Conservation (phyloP, 1,140 invertebrate genomes). For the Antheraea pernyi region DNA sequence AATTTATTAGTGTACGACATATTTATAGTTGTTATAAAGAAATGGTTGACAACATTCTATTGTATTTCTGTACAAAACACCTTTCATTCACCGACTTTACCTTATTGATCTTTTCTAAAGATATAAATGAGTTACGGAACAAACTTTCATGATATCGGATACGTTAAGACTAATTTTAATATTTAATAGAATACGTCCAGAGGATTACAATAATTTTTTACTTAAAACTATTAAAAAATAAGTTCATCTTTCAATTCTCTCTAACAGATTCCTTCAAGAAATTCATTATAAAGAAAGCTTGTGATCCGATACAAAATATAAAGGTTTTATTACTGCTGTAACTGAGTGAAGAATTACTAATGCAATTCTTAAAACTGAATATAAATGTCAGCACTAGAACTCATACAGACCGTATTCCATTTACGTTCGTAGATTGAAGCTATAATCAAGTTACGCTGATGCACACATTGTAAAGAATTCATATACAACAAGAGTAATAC, state of each 20-base stretch:
- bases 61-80: neutral
- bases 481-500: constrained; percentile 40
- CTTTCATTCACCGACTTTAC: neutral
- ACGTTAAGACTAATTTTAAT: neutral
- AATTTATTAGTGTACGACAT: neutral
- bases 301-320: too few species aligned
- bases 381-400: neutral
- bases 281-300: too few species aligned
- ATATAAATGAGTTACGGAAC: neutral
- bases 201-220: too few species aligned
- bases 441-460: constrained; percentile 28
- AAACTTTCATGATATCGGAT: neutral
- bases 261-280: too few species aligned
- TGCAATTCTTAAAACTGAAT: neutral
- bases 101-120: neutral
- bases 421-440: constrained; percentile 3
- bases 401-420: neutral
- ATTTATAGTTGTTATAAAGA: neutral
- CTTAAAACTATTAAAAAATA: too few species aligned
- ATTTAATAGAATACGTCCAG: too few species aligned
- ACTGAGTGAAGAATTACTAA: neutral
- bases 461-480: constrained; percentile 38
- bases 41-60: neutral
- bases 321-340: too few species aligned
- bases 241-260: too few species aligned